A percentile compares a stretch with the other conserved stretches of the same genome.
phyloP scores from a whole-genome alignment of 2,797 vertebrate species.

The Chloroceryle inda region DNA sequence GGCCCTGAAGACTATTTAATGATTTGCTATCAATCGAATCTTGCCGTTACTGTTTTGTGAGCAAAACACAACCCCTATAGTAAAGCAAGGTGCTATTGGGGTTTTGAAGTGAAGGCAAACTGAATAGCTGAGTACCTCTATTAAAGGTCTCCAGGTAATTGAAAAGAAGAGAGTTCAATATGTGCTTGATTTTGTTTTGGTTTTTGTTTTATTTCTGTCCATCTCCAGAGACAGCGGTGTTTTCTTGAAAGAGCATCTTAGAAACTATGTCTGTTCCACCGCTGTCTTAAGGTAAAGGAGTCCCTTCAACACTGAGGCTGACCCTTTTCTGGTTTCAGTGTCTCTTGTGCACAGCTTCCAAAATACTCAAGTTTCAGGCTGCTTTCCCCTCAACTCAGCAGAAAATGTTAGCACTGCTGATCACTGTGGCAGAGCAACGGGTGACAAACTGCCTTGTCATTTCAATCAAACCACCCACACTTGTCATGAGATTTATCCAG shows the following conservation, averaged over 20 bases:
- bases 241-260: not conserved
- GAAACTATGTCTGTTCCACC: not conserved
- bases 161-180: not conserved
- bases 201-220: not conserved
- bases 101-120: not conserved
- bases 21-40: not conserved
- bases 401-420: conserved; percentile 42
- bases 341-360: not conserved
- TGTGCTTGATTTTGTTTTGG: not conserved
- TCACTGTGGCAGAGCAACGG: conserved; percentile 15
- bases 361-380: not conserved
- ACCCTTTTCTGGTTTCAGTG: not conserved
- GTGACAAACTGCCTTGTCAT: conserved; percentile 74
- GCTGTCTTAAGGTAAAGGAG: not conserved
- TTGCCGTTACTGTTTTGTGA: not conserved
- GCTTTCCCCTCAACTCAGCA: conserved; percentile 69
- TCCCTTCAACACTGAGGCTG: not conserved
- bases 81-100: not conserved
- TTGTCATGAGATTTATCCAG: conserved; percentile 68
- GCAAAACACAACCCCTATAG: not conserved
- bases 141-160: not conserved
- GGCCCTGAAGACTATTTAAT: not conserved
- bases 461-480: conserved; percentile 74
- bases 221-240: not conserved
- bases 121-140: not conserved